phyloP scores from a whole-genome alignment of 2,113 vertebrate genomes.

The mouse (Mus musculus) region DNA sequence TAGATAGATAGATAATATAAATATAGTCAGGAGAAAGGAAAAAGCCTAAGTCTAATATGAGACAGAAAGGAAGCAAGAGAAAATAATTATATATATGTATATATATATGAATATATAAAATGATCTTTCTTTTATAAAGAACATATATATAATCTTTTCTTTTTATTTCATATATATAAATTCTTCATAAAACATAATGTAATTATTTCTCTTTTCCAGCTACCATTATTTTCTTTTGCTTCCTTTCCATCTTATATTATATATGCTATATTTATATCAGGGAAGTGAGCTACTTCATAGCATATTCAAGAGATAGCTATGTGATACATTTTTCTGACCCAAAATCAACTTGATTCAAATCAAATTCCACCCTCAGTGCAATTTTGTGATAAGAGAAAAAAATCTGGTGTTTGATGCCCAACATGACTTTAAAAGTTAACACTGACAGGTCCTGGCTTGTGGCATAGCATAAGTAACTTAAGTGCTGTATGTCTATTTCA shows the following conservation, averaged over 20 bases:
- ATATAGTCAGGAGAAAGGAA: background rate
- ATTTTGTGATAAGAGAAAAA: background rate
- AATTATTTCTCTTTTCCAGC: too few species aligned
- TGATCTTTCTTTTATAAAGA: too few species aligned
- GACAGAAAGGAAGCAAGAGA: background rate
- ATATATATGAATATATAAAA: too few species aligned
- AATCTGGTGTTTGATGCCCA: background rate
- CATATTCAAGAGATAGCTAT: background rate
- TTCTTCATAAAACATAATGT: too few species aligned
- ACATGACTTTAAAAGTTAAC: background rate
- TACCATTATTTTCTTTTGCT: too few species aligned
- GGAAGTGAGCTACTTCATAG: background rate
- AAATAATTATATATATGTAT: too few species aligned
- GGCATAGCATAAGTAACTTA: background rate
- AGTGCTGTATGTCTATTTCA: background rate
- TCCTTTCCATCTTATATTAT: background rate
- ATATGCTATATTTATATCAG: background rate
- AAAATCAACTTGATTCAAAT: background rate
- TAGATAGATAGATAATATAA: background rate
- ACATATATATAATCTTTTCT: too few species aligned
- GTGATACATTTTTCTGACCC: background rate
- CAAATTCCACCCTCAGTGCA: background rate
- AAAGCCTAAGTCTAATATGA: background rate
- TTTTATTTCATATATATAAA: too few species aligned
- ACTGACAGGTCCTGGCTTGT: background rate